Percentiles rank a stretch among this genome's conserved stretches.
phyloP scores from a whole-genome alignment of 2,888 invertebrate genomes.

The Lithophane leautieri region DNA sequence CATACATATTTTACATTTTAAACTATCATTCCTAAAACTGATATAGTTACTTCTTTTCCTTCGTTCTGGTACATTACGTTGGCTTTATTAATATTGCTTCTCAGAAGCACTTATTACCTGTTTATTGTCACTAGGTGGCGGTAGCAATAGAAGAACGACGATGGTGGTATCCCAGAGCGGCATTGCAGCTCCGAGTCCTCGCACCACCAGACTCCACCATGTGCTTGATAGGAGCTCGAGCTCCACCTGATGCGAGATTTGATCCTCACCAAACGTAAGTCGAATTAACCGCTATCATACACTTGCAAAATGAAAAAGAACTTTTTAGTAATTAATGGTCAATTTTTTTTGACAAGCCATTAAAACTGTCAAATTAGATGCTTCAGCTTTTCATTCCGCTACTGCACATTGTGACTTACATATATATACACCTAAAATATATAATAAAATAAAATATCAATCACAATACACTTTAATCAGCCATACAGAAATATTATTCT shows the following conservation, averaged over 20 bases:
- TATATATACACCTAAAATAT: too few species aligned
- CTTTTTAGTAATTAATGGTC: background rate
- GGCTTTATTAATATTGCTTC: background rate
- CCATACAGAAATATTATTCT: background rate
- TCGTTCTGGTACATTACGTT: too few species aligned
- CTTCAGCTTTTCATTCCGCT: background rate
- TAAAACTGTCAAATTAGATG: background rate
- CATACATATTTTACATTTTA: too few species aligned
- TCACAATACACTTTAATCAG: background rate
- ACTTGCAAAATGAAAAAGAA: background rate
- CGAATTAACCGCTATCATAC: background rate
- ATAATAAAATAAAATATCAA: background rate
- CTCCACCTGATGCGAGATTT: slow-evolving; percentile 88
- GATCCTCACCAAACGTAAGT: slow-evolving; percentile 84
- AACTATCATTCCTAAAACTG: too few species aligned
- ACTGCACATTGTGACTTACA: background rate
- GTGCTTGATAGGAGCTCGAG: slow-evolving; percentile 91
- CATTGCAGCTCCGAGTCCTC: slow-evolving; percentile 90
- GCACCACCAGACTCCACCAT: slow-evolving; percentile 91
- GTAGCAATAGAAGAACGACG: slow-evolving; percentile 91
- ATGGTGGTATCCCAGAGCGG: slow-evolving; percentile 92
- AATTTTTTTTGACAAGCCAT: too few species aligned
- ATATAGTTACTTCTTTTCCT: too few species aligned
- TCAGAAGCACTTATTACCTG: background rate
- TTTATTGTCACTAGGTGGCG: slow-evolving; percentile 86